Evolutionary conservation across 1,140 invertebrate species (phyloP), one percentile per base, ranked within the genome.

Genomic region (Scylla paramamosain): DNA sequence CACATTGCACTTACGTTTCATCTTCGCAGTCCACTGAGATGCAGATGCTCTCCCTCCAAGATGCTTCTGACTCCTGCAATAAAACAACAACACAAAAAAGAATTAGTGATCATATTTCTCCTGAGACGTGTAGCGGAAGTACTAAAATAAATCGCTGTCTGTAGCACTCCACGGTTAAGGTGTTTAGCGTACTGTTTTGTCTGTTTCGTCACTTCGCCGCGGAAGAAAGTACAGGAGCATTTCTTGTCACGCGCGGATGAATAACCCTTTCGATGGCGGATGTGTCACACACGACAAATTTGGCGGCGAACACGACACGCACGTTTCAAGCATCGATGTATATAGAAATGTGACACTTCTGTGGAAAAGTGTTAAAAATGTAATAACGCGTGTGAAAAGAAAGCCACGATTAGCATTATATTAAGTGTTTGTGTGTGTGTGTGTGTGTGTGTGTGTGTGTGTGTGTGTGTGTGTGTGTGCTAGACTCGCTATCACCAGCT

Each of bases 1-100:
- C 4, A 31, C 31, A 67, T n/a, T 28, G 31, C 39, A 93, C 92
- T 92, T 59, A 95, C 95, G 67, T 82, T 29, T 95, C 95, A 86
- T 96, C 96, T 10, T 96, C 96, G 32, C 94, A 95, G 93, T 96
- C 96, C 28, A 96, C 67, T 46, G 96, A 96, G 82, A 96, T 96
- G 94, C 96, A 96, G 89, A 96, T 95, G 96, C 96, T 96, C 77
- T 96, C 96, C 82, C 96, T 29, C 96, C 96, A 95, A 0, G 96
- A 95, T 14, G 94, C 88, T 48, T 93, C 91, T 16, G 52, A 31
- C 0, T 87, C 88, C 94, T 96, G 95, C 1, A 45, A 52, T 31
- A n/a, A 67, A 32, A 83, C 10, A 45, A 32, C 31, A 39, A 77
- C 67, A 77, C 20, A 25, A 25, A 77, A n/a, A 77, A 77, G 67